Percentiles rank a stretch among this genome's conserved stretches.
Evolutionary conservation across 2,797 vertebrate genomes (phyloP).

Genomic region (Eremophila alpestris): DNA sequence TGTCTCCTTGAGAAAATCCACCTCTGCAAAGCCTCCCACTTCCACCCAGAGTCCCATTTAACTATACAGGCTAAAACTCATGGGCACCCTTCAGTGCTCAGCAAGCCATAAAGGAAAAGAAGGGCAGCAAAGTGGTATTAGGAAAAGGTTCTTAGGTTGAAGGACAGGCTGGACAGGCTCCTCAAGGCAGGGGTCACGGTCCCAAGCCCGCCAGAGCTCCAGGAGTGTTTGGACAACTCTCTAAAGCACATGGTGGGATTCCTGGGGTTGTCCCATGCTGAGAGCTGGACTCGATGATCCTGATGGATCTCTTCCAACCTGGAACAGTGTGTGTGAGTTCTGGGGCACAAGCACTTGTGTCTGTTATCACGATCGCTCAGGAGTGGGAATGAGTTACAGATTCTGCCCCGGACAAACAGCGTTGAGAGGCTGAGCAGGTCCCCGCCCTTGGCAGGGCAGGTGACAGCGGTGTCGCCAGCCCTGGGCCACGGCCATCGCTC

Average conservation of each 20-base stretch:
- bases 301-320: rapidly evolving
- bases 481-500: neutral
- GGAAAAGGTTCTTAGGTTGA: neutral
- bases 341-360: rapidly evolving
- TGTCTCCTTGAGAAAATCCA: neutral
- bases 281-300: rapidly evolving
- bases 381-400: rapidly evolving
- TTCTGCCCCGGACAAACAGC: rapidly evolving
- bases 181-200: rapidly evolving
- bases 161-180: neutral
- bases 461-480: neutral
- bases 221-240: neutral
- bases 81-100: rapidly evolving
- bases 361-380: rapidly evolving
- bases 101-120: rapidly evolving
- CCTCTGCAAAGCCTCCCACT: neutral
- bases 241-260: neutral
- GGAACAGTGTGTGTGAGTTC: neutral
- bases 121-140: rapidly evolving
- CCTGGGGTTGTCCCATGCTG: rapidly evolving
- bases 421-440: rapidly evolving
- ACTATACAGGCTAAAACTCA: rapidly evolving
- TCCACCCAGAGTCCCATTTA: rapidly evolving
- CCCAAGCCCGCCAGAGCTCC: neutral
- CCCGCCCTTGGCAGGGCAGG: neutral